Conservation (phyloP, 2,888 invertebrate species). For the Leptura quadrifasciata region DNA sequence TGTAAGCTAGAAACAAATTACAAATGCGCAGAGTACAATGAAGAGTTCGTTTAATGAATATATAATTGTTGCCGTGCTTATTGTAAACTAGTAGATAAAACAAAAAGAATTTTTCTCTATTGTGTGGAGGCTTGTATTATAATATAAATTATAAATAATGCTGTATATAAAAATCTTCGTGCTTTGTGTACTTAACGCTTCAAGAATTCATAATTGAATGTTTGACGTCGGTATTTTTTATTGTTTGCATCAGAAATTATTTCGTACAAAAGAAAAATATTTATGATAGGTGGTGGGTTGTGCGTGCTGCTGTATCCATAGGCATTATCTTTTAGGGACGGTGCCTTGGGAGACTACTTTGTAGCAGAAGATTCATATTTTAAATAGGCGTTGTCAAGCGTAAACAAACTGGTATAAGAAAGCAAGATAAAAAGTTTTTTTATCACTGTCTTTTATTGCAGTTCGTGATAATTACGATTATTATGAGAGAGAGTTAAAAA, state of each 20-base stretch:
- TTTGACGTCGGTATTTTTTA: constrained; percentile 16
- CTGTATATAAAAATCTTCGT: constrained; percentile 3
- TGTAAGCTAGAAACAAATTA: constrained; percentile 28
- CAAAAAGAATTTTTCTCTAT: constrained; percentile 32
- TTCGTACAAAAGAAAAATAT: neutral
- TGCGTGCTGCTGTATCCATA: neutral
- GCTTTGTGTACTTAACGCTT: neutral
- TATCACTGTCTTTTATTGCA: neutral
- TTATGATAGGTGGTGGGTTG: neutral
- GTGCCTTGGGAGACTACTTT: neutral
- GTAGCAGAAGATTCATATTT: neutral
- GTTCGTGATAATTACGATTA: neutral
- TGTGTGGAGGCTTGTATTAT: constrained; percentile 17
- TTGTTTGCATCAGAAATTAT: neutral
- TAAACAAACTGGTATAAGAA: neutral
- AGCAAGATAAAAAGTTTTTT: neutral
- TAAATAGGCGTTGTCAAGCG: neutral
- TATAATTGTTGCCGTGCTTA: constrained; percentile 34
- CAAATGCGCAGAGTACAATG: constrained; percentile 21
- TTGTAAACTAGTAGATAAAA: constrained; percentile 15
- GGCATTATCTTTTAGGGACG: neutral
- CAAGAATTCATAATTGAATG: constrained; percentile 17
- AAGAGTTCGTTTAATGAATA: constrained; percentile 28
- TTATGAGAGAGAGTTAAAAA: no score
- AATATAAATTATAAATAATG: constrained; percentile 5